These are phyloP conservation scores for Lepidocolaptes lacrymiger DNA, from an alignment of 2,797 vertebrate species.

Conservation along the genomic window DNA sequence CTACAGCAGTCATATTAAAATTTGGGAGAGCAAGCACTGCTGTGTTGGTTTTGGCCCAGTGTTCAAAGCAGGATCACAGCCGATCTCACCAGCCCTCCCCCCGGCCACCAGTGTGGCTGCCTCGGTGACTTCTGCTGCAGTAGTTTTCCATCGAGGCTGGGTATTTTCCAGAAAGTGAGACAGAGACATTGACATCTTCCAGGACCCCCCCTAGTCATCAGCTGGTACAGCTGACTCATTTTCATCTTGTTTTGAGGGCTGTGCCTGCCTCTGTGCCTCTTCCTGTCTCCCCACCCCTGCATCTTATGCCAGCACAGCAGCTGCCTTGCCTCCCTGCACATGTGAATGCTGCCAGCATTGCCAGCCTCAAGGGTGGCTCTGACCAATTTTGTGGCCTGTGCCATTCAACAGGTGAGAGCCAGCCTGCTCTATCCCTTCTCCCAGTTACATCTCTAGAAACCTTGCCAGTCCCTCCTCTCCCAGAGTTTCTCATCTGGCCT, in stretches of 20 bases:
- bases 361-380: neutral
- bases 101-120: rapidly evolving
- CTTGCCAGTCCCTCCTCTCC: neutral
- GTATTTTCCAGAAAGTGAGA: constrained; percentile 54
- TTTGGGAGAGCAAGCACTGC: neutral
- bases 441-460: neutral
- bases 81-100: neutral
- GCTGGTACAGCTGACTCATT: constrained; percentile 31
- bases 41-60: constrained; percentile 31
- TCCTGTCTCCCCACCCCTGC: neutral
- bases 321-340: neutral
- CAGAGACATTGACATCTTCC: constrained; percentile 3
- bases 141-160: constrained; percentile 49
- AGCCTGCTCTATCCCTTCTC: neutral
- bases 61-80: neutral
- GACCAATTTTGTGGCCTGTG: neutral
- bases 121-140: neutral
- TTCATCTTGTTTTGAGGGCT: neutral
- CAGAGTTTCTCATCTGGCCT: neutral
- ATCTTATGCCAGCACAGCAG: neutral
- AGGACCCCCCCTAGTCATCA: neutral
- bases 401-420: neutral
- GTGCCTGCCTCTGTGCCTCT: neutral
- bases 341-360: rapidly evolving
- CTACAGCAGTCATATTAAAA: neutral